Conservation (phyloP, 2,888 invertebrate genomes). For the Polia nebulosa region DNA sequence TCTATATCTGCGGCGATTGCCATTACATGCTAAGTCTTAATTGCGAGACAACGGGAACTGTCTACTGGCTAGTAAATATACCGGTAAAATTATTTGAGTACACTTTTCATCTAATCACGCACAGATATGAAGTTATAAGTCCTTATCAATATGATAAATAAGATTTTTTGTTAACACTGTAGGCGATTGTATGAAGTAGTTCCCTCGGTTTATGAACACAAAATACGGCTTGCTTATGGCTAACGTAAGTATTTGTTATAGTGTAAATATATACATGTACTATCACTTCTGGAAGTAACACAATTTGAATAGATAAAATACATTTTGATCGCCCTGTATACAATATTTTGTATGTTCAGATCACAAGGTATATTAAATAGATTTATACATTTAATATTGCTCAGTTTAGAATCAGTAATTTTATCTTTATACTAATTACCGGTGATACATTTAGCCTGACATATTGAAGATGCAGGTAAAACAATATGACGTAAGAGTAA, state of each 20-base stretch:
- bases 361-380: conserved; percentile 74
- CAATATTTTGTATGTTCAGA: conserved; percentile 78
- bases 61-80: conserved; percentile 64
- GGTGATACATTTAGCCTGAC: conserved; percentile 64
- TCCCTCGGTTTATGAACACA: conserved; percentile 82
- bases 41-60: conserved; percentile 61
- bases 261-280: conserved; percentile 70
- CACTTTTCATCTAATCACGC: conserved; percentile 59
- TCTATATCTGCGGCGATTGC: conserved; percentile 67
- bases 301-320: conserved; percentile 74
- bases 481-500: conserved; percentile 71
- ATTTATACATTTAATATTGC: conserved; percentile 76
- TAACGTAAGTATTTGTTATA: conserved; percentile 75
- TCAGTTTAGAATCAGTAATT: conserved; percentile 73
- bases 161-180: conserved; percentile 70
- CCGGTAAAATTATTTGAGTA: conserved; percentile 61
- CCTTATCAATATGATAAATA: conserved; percentile 73
- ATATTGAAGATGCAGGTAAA: conserved; percentile 69
- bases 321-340: conserved; percentile 81
- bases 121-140: conserved; percentile 64
- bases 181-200: conserved; percentile 71
- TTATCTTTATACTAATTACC: conserved; percentile 63
- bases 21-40: conserved; percentile 63
- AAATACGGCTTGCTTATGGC: conserved; percentile 81
- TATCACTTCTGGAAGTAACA: conserved; percentile 72